Evolutionary conservation across 2,113 vertebrate species (phyloP).

Genomic region (Dipodomys merriami): DNA sequence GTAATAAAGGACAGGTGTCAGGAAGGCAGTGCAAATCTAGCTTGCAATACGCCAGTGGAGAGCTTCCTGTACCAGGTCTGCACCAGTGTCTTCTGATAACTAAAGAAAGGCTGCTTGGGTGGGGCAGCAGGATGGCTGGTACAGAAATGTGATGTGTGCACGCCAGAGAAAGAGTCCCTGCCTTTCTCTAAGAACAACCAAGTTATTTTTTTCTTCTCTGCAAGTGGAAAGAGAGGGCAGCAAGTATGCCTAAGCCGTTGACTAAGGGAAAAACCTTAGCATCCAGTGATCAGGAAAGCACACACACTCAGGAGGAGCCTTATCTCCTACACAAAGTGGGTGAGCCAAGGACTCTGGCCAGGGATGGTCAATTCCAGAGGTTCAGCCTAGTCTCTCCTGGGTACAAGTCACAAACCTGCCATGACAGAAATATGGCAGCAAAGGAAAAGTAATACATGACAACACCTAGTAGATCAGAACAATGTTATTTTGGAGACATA

Average conservation of each 20-base stretch:
- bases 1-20: neutral
- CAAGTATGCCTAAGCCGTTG: neutral
- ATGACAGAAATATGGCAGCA: neutral
- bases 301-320: accelerated
- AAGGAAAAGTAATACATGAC: neutral
- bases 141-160: neutral
- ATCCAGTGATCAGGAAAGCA: accelerated
- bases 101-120: neutral
- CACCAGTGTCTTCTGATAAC: neutral
- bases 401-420: neutral
- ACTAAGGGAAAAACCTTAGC: neutral
- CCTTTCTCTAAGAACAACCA: neutral
- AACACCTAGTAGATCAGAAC: neutral
- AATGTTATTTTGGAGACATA: constrained; percentile 13
- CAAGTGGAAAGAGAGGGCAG: neutral
- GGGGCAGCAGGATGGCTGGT: neutral
- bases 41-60: accelerated
- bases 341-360: neutral
- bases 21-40: neutral
- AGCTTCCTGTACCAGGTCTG: accelerated
- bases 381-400: neutral
- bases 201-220: neutral
- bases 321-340: neutral
- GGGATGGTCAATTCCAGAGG: neutral
- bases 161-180: neutral